Evolutionary conservation across 30 jellyfish, hydroid and myxozoan genomes (phyloP).

Genomic region (Sanderia malayensis): DNA sequence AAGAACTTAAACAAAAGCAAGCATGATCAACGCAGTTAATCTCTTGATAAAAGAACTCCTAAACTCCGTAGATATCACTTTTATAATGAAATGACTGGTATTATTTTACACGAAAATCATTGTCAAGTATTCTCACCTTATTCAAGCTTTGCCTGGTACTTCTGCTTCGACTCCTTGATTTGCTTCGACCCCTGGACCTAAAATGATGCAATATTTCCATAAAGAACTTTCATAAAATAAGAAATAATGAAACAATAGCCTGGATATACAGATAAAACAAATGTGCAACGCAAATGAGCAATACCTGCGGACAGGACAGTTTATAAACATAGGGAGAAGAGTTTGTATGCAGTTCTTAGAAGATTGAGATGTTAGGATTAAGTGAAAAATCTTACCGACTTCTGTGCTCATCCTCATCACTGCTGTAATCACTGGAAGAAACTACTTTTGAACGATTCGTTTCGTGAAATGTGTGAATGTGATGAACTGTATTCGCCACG

Average conservation of each 20-base stretch:
- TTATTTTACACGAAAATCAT: not conserved
- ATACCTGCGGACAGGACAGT: not conserved
- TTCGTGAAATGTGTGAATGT: conserved; percentile 40
- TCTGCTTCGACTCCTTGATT: conserved; percentile 18
- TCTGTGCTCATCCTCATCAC: conserved; percentile 41
- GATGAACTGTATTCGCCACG: conserved; percentile 42
- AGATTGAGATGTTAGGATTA: not conserved
- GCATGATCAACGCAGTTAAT: not conserved
- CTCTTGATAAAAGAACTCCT: not conserved
- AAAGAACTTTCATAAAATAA: not conserved
- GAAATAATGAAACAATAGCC: not conserved
- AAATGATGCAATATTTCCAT: not conserved
- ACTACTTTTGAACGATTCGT: conserved; percentile 10
- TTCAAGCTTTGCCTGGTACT: not conserved
- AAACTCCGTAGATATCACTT: not conserved
- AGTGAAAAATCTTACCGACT: conserved; percentile 10
- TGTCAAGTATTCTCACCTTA: conserved; percentile 4
- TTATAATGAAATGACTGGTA: not conserved
- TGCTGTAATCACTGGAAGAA: conserved; percentile 40
- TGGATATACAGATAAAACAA: not conserved
- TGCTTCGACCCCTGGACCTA: conserved; percentile 13
- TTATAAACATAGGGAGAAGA: not conserved
- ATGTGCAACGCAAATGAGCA: not conserved
- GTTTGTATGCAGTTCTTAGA: not conserved
- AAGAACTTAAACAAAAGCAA: no score